Percentiles rank a stretch among this genome's conserved stretches.
phyloP scores from a whole-genome alignment of 2,888 invertebrate species.

The Shargacucullia verbasci region DNA sequence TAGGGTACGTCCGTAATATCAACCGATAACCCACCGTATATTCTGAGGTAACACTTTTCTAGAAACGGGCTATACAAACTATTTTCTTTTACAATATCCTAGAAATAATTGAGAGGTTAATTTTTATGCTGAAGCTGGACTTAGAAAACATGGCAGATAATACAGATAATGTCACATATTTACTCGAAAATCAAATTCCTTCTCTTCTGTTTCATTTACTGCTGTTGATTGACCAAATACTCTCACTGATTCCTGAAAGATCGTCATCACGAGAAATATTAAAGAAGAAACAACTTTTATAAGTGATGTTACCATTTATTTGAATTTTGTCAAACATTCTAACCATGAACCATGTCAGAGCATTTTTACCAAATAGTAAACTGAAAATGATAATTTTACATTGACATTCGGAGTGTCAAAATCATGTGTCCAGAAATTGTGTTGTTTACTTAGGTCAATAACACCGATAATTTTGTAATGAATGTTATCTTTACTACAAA shows the following conservation, averaged over 20 bases:
- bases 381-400: not conserved
- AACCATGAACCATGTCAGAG: not conserved
- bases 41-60: constrained; percentile 14
- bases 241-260: not conserved
- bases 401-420: not conserved
- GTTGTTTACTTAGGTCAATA: too few relatives aligned
- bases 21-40: constrained; percentile 10
- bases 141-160: too few relatives aligned
- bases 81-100: constrained; percentile 19
- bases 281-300: not conserved
- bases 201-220: not conserved
- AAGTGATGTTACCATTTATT: constrained; percentile 9
- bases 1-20: constrained; percentile 18
- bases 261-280: not conserved
- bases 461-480: too few relatives aligned
- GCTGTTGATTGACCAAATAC: not conserved
- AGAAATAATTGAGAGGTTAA: not conserved
- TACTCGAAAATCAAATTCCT: constrained; percentile 13
- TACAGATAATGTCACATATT: not conserved
- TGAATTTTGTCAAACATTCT: not conserved
- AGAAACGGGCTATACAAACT: constrained; percentile 5
- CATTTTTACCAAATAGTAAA: constrained; percentile 1
- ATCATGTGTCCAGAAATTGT: not conserved
- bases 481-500: too few relatives aligned
- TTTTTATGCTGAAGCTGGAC: not conserved